Base-by-base conservation (phyloP, 2,797 vertebrate genomes). In the Periparus ater region DNA sequence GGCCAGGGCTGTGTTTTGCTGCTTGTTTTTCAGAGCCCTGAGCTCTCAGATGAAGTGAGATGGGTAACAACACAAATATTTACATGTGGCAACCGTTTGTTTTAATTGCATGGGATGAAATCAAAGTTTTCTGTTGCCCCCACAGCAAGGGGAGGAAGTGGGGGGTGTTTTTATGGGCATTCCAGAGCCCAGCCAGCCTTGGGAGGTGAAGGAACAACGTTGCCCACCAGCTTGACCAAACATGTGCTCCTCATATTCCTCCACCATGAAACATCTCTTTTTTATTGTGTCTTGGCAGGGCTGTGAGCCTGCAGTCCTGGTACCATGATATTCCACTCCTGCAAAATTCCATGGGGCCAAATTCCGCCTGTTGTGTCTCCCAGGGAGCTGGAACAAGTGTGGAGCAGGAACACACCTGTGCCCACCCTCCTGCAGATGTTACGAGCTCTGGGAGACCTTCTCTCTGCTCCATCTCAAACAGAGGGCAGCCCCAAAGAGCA, bases 41-140 rank as follows among this genome's bases (percentile, higher is more conserved):
- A 40, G 38, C 38, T 40, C 38, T 40, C 2, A 1, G 82, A 81
- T 45, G 84, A 93, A 48, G 42, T 1, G 5, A 91, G 75, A 92
- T 88, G 86, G 81, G 61, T 83, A 95, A 96, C 65, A 85, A 60
- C 58, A 65, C 85, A 92, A 95, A 94, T 94, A 91, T 93, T 97
- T 92, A 92, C 82, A 91, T 40, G 55, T 86, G 85, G 73, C 95
- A 93, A 81, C 54, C 0, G 19, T 89, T 95, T 89, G 58, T 81
- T 95, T 94, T 93, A 92, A 81, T 93, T 80, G 85, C 54, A 77
- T 44, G 63, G 73, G 58, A 71, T 81, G 79, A 84, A 96, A 84
- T 81, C 70, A 91, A 77, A 82, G 54, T 60, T 91, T 93, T 93
- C 67, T 86, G 7, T 85, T 88, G 91, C 67, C 76, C 75, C 48